Conservation (phyloP, 2,113 vertebrate species). For the Petrocephalus zakoni region DNA sequence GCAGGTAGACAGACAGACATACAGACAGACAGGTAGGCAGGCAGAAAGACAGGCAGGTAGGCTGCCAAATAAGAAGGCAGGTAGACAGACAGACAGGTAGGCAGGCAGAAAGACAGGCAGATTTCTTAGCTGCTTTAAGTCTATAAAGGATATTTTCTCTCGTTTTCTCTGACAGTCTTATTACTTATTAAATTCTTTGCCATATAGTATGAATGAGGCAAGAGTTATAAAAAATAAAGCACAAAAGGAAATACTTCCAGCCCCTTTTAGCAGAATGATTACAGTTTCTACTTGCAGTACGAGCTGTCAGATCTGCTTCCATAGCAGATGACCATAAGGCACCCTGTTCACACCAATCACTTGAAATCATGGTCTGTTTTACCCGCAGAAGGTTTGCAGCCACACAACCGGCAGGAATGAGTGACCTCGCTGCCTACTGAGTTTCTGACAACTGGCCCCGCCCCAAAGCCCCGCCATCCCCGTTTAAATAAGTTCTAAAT, state of each 20-base stretch:
- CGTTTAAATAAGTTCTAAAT: not conserved
- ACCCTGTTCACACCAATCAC: not conserved
- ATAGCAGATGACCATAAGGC: not conserved
- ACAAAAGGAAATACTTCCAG: not conserved
- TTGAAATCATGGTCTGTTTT: not conserved
- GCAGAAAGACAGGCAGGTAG: too few relatives aligned
- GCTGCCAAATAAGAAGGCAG: too few relatives aligned
- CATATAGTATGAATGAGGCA: not conserved
- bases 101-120: not conserved
- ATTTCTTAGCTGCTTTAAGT: not conserved
- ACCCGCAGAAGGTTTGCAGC: not conserved
- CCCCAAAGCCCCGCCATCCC: not conserved
- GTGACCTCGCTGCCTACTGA: not conserved
- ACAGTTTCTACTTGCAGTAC: not conserved
- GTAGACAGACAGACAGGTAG: too few relatives aligned
- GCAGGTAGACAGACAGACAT: too few relatives aligned
- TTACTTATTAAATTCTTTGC: not conserved
- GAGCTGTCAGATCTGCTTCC: not conserved
- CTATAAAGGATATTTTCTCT: not conserved
- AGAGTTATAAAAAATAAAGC: not conserved
- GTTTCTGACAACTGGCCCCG: not conserved
- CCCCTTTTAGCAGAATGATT: not conserved
- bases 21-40: too few relatives aligned
- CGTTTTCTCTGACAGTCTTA: not conserved
- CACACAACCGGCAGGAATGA: not conserved